Base-by-base conservation (phyloP, 1,140 invertebrate species). In the Zophobas morio region DNA sequence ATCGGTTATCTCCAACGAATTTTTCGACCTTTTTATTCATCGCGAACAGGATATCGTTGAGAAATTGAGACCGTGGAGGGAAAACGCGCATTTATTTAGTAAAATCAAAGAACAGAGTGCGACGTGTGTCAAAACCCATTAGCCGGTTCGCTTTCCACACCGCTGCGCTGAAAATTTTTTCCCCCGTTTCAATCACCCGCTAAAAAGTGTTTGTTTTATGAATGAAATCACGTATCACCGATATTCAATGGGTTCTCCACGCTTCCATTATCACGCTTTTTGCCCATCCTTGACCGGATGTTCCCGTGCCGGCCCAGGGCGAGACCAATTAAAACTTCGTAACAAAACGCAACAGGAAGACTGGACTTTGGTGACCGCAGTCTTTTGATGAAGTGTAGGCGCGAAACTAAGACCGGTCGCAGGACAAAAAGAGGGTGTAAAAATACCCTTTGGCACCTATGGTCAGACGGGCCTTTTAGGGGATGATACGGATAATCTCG, bases 191-290 rank as follows among this genome's bases (percentile, higher is more conserved):
- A 20, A 20, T 20, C 66, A 70, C 35, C 20, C 20, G 20, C 20
- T 20, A 72, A 72, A 72, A 72, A 72, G 20, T 72, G 70, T 72
- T 72, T 72, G 70, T 72, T 72, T 72, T 72, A 53, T 72, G 70
- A 72, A 72, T 72, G 70, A 53, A 72, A 72, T 72, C 70, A 72
- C 70, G 70, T 72, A 39, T 47, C 70, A 36, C 35, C 46, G 51
- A 72, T 72, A 72, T 72, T 72, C 40, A 51, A 49, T 39, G 70
- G 39, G 46, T 70, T 39, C 70, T 42, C 33, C 47, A 49, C 46
- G 46, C 20, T 70, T 72, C 42, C 32, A 6, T 36, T 42, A 6
- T 8, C 46, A 34, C 51, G 36, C 4, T 34, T 36, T 36, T 32
- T 37, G 2, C 70, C 70, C 70, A 72, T 72, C 35, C 34, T 72